A percentile compares a stretch with the other conserved stretches of the same genome.
These are phyloP conservation scores for Amiota minor DNA, from an alignment of 2,888 invertebrate genomes.

Conservation along the genomic window DNA sequence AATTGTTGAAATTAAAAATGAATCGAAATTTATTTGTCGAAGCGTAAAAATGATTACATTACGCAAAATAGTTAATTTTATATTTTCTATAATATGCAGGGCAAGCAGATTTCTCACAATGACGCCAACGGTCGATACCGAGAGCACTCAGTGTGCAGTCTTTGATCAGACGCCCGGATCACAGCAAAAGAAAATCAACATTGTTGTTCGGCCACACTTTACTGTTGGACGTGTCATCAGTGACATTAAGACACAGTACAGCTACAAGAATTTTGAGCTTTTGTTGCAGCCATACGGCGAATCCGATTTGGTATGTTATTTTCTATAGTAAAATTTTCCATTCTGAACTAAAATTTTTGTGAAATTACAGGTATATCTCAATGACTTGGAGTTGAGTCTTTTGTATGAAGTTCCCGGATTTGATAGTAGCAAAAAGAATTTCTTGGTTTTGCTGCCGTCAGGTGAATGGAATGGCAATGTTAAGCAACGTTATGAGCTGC, in stretches of 20 bases:
- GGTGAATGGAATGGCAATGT: slow-evolving; percentile 68
- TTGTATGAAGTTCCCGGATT: slow-evolving; percentile 69
- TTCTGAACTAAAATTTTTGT: not conserved
- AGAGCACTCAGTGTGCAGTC: slow-evolving; percentile 68
- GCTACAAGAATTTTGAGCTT: slow-evolving; percentile 69
- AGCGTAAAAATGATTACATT: not conserved
- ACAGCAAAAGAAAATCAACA: slow-evolving; percentile 70
- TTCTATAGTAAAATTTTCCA: not conserved
- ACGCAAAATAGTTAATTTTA: slow-evolving; percentile 11
- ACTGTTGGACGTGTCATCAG: slow-evolving; percentile 70
- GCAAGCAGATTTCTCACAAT: slow-evolving; percentile 7
- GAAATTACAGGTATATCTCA: slow-evolving; percentile 64
- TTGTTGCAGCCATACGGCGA: slow-evolving; percentile 66
- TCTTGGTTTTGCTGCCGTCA: slow-evolving; percentile 64
- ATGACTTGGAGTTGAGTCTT: slow-evolving; percentile 57
- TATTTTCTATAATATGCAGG: slow-evolving; percentile 25
- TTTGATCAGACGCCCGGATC: slow-evolving; percentile 71
- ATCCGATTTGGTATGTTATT: slow-evolving; percentile 57
- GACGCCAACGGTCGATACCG: slow-evolving; percentile 41
- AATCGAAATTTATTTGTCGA: too few species aligned
- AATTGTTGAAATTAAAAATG: not conserved
- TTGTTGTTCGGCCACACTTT: slow-evolving; percentile 68
- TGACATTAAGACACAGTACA: slow-evolving; percentile 69
- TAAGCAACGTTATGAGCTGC: slow-evolving; percentile 62
- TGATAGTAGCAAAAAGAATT: slow-evolving; percentile 63